phyloP scores from a whole-genome alignment of 2,113 vertebrate genomes.

The Lepus americanus region DNA sequence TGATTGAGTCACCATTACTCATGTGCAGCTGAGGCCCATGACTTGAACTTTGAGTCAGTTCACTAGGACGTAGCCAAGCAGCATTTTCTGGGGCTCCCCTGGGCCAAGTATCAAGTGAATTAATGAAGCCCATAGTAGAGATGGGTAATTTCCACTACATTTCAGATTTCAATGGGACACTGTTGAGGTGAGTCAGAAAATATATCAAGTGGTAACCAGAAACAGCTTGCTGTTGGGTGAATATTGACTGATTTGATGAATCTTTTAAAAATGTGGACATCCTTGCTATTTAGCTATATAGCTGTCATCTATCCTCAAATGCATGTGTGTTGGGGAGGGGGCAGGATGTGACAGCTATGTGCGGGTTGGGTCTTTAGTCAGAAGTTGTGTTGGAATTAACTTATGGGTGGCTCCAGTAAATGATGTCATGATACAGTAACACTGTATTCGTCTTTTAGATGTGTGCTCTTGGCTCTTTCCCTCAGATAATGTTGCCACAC shows the following conservation, averaged over 20 bases:
- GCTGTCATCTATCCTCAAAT: conserved; percentile 14
- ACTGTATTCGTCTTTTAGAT: conserved; percentile 61
- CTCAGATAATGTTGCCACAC: conserved; percentile 46
- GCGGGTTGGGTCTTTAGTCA: not conserved
- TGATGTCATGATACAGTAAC: conserved; percentile 59
- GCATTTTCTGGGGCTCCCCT: conserved; percentile 13
- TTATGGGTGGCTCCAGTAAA: not conserved
- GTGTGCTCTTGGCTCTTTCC: conserved; percentile 47
- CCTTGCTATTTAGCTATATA: conserved; percentile 23
- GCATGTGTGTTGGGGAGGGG: not conserved
- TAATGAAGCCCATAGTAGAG: not conserved
- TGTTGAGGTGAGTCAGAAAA: conserved; percentile 59
- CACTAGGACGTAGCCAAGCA: conserved; percentile 52
- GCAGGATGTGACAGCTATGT: not conserved
- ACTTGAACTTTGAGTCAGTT: conserved; percentile 63
- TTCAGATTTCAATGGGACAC: not conserved
- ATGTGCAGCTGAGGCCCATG: conserved; percentile 61
- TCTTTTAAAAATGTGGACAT: conserved; percentile 27
- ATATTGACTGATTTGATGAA: conserved; percentile 48
- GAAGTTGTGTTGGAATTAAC: conserved; percentile 55
- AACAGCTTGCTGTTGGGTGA: conserved; percentile 24
- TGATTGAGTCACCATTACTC: conserved; percentile 66
- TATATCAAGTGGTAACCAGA: not conserved
- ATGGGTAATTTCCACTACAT: not conserved
- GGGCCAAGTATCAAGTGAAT: not conserved